A percentile compares a stretch with the other conserved stretches of the same genome.
Evolutionary conservation across 1,140 invertebrate species (phyloP).

Genomic region (Hycleus phaleratus): DNA sequence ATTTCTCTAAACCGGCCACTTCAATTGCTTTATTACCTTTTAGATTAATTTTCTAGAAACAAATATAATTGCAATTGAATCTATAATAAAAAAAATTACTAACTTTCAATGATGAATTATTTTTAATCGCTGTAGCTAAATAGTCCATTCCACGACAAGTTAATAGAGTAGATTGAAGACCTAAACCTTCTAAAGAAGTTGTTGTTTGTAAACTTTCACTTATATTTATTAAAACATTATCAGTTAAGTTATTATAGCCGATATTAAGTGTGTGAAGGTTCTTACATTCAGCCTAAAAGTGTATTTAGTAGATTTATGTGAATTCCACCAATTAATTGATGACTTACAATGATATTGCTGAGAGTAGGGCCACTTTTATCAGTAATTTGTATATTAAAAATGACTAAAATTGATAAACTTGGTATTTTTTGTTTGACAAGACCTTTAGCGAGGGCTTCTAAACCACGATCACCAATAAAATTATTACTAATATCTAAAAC

Average conservation of each 20-base stretch:
- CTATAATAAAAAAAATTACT: background rate
- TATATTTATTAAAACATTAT: constrained; percentile 28
- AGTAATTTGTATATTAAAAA: constrained; percentile 37
- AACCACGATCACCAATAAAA: constrained; percentile 35
- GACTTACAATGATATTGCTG: constrained; percentile 34
- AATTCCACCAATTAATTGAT: background rate
- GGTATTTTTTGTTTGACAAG: constrained; percentile 27
- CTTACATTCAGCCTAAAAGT: constrained; percentile 28
- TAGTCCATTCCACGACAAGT: constrained; percentile 30
- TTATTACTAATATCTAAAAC: constrained; percentile 39
- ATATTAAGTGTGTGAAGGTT: constrained; percentile 35
- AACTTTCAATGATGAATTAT: constrained; percentile 31
- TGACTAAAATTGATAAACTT: constrained; percentile 30
- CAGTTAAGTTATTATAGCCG: constrained; percentile 36
- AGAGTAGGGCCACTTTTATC: constrained; percentile 33
- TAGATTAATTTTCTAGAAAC: constrained; percentile 35
- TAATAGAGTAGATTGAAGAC: constrained; percentile 34
- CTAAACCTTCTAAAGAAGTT: constrained; percentile 30
- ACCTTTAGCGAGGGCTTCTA: constrained; percentile 33
- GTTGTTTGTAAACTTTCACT: constrained; percentile 22
- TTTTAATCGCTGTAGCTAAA: constrained; percentile 27
- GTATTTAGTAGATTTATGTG: background rate
- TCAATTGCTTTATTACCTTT: constrained; percentile 38
- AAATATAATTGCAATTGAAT: background rate
- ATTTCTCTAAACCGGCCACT: constrained; percentile 27